Evolutionary conservation across 2,888 invertebrate species (phyloP), one percentile per base, ranked within the genome.

Genomic region (Spilarctia lutea): DNA sequence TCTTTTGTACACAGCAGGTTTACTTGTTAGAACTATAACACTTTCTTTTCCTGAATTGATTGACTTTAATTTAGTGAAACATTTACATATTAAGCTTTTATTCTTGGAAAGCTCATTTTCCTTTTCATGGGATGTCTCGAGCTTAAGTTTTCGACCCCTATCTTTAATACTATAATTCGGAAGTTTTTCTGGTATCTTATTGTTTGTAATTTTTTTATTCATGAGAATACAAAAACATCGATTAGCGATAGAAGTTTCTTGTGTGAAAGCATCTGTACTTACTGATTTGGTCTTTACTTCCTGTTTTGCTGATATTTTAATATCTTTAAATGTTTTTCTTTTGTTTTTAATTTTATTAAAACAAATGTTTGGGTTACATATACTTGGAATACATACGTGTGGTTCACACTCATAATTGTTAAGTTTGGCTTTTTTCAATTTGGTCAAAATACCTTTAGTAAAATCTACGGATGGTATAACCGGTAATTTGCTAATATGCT

Each of bases 231-330:
- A 48, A 48, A 68, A 68, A 52, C 48, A 68, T 30, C 68, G 33
- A 52, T 48, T 56, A n/a, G 63, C 30, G 63, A 30, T 18, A 60
- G 60, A 60, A 13, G 4, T 60, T 30, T 63, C 30, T 30, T 63
- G 30, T 18, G 16, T 2, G 27, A n/a, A 56, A 18, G n/a, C 60
- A 35, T 63, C n/a, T 0, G 70, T 70, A 30, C 60, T 42, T 30
- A 45, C 60, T 11, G 42, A 70, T 63, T 63, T 70, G 20, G 70
- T 42, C 13, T 60, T 60, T 7, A 42, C 60, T 27, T 63, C 30
- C 27, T 18, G 27, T 70, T 70, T 70, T 10, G 63, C 70, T 63
- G n/a, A 69, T 52, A 69, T 16, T 20, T 52, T 56, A 20, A 56
- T 56, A 16, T 69, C 24, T n/a, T 69, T 56, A 3, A 69, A 20